Conservation (phyloP, 2,113 vertebrate genomes). For the Hippolais icterina region DNA sequence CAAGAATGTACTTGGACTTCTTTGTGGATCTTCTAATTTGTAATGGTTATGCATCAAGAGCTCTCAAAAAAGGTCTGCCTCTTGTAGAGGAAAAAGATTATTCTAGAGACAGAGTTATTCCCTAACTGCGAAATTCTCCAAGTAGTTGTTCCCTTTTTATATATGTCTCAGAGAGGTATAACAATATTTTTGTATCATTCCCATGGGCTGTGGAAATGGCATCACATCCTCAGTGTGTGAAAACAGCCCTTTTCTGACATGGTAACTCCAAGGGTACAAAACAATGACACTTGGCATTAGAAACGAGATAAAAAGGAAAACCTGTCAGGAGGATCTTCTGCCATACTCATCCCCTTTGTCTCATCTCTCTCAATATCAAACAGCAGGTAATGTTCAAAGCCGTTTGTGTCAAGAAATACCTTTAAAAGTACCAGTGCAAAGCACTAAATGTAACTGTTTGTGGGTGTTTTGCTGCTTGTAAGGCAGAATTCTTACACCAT, state of each 20-base stretch:
- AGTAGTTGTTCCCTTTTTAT: not conserved
- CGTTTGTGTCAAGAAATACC: not conserved
- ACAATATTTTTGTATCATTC: not conserved
- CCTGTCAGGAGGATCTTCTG: not conserved
- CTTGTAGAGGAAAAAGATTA: not conserved
- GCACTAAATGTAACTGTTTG: not conserved
- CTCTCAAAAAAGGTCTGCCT: not conserved
- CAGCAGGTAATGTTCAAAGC: not conserved
- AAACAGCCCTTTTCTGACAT: not conserved
- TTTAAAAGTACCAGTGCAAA: not conserved
- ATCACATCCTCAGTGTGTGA: not conserved
- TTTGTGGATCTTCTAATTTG: not conserved
- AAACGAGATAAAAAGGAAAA: not conserved
- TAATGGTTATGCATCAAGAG: not conserved
- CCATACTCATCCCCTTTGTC: not conserved
- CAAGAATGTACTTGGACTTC: not conserved
- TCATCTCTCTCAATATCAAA: not conserved
- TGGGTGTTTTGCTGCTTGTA: not conserved
- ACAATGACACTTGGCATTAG: not conserved
- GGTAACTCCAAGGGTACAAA: not conserved
- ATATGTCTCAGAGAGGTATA: not conserved
- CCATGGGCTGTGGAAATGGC: not conserved
- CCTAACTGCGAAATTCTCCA: not conserved
- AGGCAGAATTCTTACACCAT: not conserved
- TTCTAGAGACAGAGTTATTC: not conserved